Percentiles rank a stretch among this genome's conserved stretches.
Conservation (phyloP, 1,140 invertebrate genomes). For the Idris sp. region DNA sequence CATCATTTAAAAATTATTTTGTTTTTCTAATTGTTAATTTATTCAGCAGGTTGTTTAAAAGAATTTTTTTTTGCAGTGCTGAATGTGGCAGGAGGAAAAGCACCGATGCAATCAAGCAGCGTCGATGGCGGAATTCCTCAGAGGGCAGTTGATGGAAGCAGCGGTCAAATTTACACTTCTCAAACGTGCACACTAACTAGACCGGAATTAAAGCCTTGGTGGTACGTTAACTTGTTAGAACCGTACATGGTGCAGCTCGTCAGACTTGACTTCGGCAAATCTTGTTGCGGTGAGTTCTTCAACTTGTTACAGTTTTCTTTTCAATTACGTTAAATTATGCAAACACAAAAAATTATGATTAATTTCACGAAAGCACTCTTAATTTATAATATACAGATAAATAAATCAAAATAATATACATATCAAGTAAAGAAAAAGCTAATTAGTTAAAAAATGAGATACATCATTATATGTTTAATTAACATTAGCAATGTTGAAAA, state of each 20-base stretch:
- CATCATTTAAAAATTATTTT: no score
- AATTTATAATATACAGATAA: no score
- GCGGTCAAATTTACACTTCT: conserved; percentile 87
- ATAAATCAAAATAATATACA: no score
- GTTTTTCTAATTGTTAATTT: no score
- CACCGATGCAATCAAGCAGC: conserved; percentile 94
- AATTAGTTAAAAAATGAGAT: no score
- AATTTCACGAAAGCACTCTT: no score
- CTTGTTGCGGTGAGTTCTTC: conserved; percentile 92
- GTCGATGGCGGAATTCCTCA: conserved; percentile 91
- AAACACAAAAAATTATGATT: no score
- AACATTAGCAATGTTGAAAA: no score
- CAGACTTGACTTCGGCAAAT: conserved; percentile 93
- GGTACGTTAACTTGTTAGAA: conserved; percentile 96
- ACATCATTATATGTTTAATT: no score
- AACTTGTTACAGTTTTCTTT: no score
- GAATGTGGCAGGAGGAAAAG: conserved; percentile 97
- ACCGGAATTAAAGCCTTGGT: conserved; percentile 91
- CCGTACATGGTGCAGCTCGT: conserved; percentile 97
- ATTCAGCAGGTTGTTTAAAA: conserved; percentile 27
- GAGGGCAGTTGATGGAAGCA: conserved; percentile 93
- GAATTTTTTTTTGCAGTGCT: conserved; percentile 83
- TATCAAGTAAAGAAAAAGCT: no score
- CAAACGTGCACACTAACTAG: conserved; percentile 93
- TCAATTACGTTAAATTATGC: no score